Evolutionary conservation across 1,140 invertebrate species (phyloP).

Genomic region (Octopus sinensis): DNA sequence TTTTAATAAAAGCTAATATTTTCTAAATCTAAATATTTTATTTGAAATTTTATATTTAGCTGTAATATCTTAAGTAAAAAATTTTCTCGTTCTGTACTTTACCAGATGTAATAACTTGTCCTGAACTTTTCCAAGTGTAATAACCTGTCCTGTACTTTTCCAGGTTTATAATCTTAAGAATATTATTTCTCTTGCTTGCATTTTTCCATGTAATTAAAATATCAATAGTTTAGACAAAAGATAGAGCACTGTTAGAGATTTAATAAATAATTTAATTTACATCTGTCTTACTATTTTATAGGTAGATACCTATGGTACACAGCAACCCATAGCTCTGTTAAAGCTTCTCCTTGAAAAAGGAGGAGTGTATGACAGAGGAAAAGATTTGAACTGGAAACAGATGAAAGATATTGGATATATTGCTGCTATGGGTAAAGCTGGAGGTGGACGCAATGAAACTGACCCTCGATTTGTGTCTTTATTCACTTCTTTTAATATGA

Average conservation of each 20-base stretch:
- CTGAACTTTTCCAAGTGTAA: too few species aligned
- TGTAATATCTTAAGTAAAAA: too few species aligned
- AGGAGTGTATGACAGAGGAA: conserved; percentile 84
- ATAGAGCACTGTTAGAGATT: not conserved
- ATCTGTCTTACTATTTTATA: conserved; percentile 31
- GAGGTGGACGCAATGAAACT: conserved; percentile 82
- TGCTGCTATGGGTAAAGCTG: conserved; percentile 67
- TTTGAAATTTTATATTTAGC: too few species aligned
- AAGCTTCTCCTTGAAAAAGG: conserved; percentile 81
- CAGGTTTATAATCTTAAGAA: too few species aligned
- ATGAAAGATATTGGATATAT: conserved; percentile 72
- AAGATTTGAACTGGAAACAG: conserved; percentile 84
- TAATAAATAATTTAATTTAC: not conserved
- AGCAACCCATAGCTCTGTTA: conserved; percentile 85
- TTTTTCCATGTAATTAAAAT: too few species aligned
- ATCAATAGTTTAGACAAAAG: too few species aligned
- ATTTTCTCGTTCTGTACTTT: too few species aligned
- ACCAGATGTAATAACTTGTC: too few species aligned
- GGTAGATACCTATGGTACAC: conserved; percentile 80
- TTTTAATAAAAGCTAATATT: too few species aligned
- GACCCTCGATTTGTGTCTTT: conserved; percentile 85
- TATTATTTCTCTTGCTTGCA: too few species aligned
- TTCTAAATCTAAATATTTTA: too few species aligned
- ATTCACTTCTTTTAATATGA: conserved; percentile 82
- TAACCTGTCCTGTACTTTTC: too few species aligned